Base-by-base conservation (phyloP, 2,888 invertebrate genomes). In the Eledone cirrhosa region DNA sequence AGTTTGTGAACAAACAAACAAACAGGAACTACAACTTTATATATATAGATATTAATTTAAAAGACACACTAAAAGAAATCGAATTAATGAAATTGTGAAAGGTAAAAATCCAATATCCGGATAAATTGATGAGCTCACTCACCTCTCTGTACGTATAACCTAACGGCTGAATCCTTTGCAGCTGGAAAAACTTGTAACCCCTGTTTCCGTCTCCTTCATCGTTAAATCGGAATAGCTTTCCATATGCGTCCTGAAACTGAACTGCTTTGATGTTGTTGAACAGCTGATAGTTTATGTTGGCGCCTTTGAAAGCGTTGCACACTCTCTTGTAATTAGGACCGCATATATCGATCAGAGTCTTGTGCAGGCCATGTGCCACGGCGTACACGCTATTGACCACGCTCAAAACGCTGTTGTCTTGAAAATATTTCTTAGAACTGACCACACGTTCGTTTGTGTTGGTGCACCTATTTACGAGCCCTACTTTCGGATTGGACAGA, bases 331-430 rank as follows among this genome's bases (percentile, higher is more conserved):
- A 89, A 69, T 83, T 80, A 1, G 41, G 78, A 1, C 88, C 89
- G 82, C 88, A 88, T 5, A 82, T 79, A 29, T 83, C 77, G 69
- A 80, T 83, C 77, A 90, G 81, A 0, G 89, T 85, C 48, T 80
- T 78, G 78, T 90, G 84, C 11, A 89, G 80, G 8, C 87, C 89
- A 74, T 85, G 83, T 1, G 89, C 89, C 3, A 88, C 84, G 0
- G 90, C 84, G 80, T 85, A 89, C 13, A 90, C 89, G 53, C 88
- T 85, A 80, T 90, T 89, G n/a, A 90, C 87, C 22, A 88, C 88
- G 78, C 88, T 87, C 29, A 88, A 83, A 8, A 88, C 86, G 47
- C 84, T 84, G 0, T 84, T 83, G 76, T 90, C 90, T 75, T 89
- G 88, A 14, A 84, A 84, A 80, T 88, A 89, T 4, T 82, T 74